Evolutionary conservation across 2,888 invertebrate species (phyloP).

Genomic region (Zhengitettix transpicula): DNA sequence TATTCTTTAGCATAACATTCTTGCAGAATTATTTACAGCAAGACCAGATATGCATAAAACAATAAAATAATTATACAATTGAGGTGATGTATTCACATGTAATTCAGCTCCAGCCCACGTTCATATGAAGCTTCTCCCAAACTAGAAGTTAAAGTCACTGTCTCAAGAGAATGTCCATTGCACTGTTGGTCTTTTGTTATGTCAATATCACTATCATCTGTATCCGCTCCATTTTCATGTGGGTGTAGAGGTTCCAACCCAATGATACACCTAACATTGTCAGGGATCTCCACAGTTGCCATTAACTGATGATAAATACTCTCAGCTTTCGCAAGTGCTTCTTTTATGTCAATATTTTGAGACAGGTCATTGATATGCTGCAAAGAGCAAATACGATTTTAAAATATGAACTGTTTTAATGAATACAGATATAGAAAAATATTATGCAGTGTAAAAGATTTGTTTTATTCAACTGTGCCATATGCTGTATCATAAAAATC

Average conservation of each 20-base stretch:
- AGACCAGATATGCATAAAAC: too few relatives aligned
- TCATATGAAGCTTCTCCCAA: constrained; percentile 40
- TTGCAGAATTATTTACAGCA: too few relatives aligned
- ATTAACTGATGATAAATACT: constrained; percentile 81
- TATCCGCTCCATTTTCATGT: constrained; percentile 14
- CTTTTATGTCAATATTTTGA: constrained; percentile 66
- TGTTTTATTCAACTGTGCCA: too few relatives aligned
- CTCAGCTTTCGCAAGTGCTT: constrained; percentile 72
- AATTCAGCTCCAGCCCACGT: constrained; percentile 37
- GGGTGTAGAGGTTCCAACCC: constrained; percentile 36
- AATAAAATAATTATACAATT: too few relatives aligned
- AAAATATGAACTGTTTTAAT: too few relatives aligned
- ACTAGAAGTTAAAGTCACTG: constrained; percentile 24
- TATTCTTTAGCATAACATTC: too few relatives aligned
- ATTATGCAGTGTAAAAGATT: too few relatives aligned
- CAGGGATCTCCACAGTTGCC: constrained; percentile 49
- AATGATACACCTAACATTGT: constrained; percentile 52
- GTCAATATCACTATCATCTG: constrained; percentile 22
- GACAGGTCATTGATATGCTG: constrained; percentile 94
- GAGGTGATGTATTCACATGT: constrained; percentile 18
- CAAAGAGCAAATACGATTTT: constrained; percentile 18
- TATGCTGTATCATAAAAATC: too few relatives aligned
- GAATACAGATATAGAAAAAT: too few relatives aligned
- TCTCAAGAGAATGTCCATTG: constrained; percentile 11
- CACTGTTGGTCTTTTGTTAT: constrained; percentile 17